Base-by-base conservation (phyloP, 2,113 vertebrate genomes). In the Agelaius tricolor region DNA sequence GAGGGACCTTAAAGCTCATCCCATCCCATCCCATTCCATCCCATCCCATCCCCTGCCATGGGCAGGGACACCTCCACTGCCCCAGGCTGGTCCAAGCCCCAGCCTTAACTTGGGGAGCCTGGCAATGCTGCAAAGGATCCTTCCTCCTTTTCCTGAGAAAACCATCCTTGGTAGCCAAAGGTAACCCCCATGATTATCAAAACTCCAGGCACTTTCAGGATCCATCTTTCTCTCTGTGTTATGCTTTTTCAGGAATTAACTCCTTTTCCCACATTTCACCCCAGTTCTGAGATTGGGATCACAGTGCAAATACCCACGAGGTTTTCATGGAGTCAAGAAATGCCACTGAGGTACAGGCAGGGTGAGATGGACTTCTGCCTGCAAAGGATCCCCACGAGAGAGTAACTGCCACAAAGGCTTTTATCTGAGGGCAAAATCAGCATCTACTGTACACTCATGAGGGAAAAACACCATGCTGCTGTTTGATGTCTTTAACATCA, bases 341-440 rank as follows among this genome's bases (percentile, higher is more conserved):
- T 33, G 7, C 66, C n/a, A 35, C 31, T 15, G 39, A 80, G 35
- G 55, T 47, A 57, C 59, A 76, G 41, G 2, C 1, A 11, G 26
- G 41, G 49, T 57, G 58, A 81, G 78, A 77, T 55, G 3, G 35
- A 78, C 28, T 85, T 83, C 30, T 55, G 63, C 30, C 82, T 83
- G 49, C 67, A 85, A 61, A 82, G 28, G 59, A 94, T 85, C 72
- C 31, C 35, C 87, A 26, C 13, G 8, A 88, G 90, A 91, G 78
- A 49, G 47, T 78, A 85, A 85, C 62, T 87, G 91, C 86, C 14
- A n/a, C 61, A 80, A 15, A 80, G 65, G 18, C 65, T 65, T 95
- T 93, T 84, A 94, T 97, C 92, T 71, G 43, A 37, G 6, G 39
- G 73, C 11, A 39, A 83, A 75, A 96, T 94, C 96, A 87, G 91